Conservation (phyloP, 2,113 vertebrate species). For the Podarcis raffonei region DNA sequence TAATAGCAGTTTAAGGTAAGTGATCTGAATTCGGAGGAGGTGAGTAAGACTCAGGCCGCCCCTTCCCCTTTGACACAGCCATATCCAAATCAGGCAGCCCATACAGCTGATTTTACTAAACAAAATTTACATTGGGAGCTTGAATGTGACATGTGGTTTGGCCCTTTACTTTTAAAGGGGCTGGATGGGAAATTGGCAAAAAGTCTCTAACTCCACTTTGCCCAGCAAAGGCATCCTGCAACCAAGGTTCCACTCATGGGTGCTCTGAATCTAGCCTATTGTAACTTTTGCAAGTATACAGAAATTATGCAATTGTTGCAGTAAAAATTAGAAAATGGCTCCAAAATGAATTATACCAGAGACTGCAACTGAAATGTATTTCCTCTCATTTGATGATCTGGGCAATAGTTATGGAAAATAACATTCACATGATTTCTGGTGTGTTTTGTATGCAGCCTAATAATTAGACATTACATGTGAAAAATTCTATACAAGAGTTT, state of each 20-base stretch:
- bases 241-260: background rate
- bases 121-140: no score
- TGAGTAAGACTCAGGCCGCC: no score
- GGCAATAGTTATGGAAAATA: background rate
- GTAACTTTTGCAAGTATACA: conserved; percentile 35
- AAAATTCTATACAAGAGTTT: background rate
- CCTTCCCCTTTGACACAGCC: no score
- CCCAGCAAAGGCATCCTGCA: background rate
- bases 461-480: background rate
- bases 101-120: no score
- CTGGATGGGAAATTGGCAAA: no score
- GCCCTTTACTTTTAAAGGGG: no score
- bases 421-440: background rate
- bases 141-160: no score
- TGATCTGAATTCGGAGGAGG: no score
- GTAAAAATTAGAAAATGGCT: conserved; percentile 11
- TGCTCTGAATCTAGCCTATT: conserved; percentile 5
- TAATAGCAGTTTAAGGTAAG: no score
- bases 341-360: conserved; percentile 15
- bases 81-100: no score
- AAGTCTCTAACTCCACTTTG: background rate
- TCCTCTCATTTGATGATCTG: background rate
- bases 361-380: background rate
- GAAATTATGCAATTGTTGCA: conserved; percentile 16
- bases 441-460: fast-evolving